A percentile compares a stretch with the other conserved stretches of the same genome.
Evolutionary conservation across 30 jellyfish, hydroid and myxozoan species (phyloP).

Genomic region (Clytia hemisphaerica): DNA sequence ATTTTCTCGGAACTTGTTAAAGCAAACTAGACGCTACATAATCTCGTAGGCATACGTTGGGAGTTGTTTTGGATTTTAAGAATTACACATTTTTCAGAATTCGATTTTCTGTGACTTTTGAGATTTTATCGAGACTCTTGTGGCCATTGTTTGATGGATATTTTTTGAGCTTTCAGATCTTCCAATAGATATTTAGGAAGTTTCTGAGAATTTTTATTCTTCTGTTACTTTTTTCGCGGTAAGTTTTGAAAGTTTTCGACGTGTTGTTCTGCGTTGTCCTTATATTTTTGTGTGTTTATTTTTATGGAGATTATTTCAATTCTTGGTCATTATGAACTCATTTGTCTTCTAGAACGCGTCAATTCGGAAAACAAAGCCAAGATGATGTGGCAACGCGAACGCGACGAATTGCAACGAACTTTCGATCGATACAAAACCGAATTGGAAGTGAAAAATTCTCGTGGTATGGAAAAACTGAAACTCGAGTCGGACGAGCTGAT

Average conservation of each 20-base stretch:
- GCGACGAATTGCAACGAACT: slow-evolving; percentile 73
- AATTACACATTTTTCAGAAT: no score
- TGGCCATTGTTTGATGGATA: no score
- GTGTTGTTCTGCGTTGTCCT: neutral
- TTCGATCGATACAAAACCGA: slow-evolving; percentile 65
- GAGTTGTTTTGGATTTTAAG: no score
- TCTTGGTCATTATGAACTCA: neutral
- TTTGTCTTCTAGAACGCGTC: slow-evolving; percentile 42
- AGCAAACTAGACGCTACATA: no score
- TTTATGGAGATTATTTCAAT: neutral
- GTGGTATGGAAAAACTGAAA: slow-evolving; percentile 69
- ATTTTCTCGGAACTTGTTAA: no score
- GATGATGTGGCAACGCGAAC: slow-evolving; percentile 57
- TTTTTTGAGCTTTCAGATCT: no score
- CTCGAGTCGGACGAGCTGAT: slow-evolving; percentile 67
- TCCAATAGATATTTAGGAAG: no score
- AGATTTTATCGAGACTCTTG: no score
- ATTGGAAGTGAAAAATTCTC: slow-evolving; percentile 57
- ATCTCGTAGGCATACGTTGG: no score
- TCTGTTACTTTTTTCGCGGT: neutral
- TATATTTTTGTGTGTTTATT: neutral
- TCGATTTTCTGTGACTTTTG: no score
- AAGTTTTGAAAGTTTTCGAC: neutral
- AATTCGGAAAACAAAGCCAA: slow-evolving; percentile 57
- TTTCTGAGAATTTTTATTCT: no score